Evolutionary conservation across 2,113 vertebrate genomes (phyloP).

Genomic region (Isichthys henryi): DNA sequence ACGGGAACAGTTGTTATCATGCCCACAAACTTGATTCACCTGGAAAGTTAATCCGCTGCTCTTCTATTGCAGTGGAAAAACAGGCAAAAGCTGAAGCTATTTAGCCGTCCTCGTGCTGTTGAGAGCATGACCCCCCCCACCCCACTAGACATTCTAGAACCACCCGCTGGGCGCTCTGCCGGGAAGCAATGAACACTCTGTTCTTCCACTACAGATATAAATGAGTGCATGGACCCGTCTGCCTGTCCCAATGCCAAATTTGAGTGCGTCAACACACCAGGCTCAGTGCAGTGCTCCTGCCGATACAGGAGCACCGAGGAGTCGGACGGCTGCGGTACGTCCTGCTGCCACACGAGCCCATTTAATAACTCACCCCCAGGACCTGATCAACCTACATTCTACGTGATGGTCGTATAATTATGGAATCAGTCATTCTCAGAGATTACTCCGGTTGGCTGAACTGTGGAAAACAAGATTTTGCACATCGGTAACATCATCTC

Average conservation of each 20-base stretch:
- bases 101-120: background rate
- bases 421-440: background rate
- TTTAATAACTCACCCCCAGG: background rate
- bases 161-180: no score
- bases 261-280: conserved; percentile 61
- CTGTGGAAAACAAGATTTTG: background rate
- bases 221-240: conserved; percentile 57
- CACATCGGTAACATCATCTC: background rate
- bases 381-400: background rate
- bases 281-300: conserved; percentile 59
- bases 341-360: conserved; percentile 17
- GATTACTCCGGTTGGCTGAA: background rate
- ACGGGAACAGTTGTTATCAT: background rate
- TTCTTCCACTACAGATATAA: conserved; percentile 49
- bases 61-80: background rate
- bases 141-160: background rate
- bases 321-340: conserved; percentile 56
- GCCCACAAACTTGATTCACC: background rate
- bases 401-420: background rate
- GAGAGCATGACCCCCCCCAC: no score
- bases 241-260: conserved; percentile 67
- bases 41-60: background rate
- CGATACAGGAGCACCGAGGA: conserved; percentile 50
- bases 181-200: background rate
- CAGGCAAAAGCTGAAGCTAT: background rate